These are phyloP conservation scores for Hipposideros larvatus DNA, from an alignment of 2,797 vertebrate species.

Conservation along the genomic window DNA sequence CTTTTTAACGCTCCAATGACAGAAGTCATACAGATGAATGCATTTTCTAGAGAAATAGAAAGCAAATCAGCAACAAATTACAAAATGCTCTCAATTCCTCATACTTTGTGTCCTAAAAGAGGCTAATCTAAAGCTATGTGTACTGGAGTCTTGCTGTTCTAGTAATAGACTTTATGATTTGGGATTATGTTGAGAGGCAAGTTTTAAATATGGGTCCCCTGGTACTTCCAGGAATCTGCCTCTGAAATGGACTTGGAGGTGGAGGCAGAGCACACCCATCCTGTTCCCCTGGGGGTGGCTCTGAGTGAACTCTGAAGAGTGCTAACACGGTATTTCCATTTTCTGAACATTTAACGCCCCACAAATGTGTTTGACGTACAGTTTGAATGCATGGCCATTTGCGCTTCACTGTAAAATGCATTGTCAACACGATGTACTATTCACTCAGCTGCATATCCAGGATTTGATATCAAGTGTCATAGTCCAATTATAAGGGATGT, in stretches of 20 bases:
- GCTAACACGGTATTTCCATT: rapidly evolving
- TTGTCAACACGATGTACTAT: not conserved
- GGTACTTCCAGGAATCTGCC: not conserved
- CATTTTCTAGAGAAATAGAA: not conserved
- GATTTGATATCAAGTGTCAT: slow-evolving; percentile 6
- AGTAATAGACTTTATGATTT: not conserved
- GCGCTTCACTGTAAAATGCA: not conserved
- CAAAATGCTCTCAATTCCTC: not conserved
- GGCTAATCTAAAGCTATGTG: not conserved
- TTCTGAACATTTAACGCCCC: not conserved
- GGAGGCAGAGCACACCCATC: not conserved
- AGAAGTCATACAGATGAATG: not conserved
- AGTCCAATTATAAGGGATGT: not conserved
- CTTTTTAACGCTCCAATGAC: not conserved
- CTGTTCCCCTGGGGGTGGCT: rapidly evolving
- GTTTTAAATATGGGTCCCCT: not conserved
- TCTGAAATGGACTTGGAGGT: not conserved
- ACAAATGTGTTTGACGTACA: not conserved
- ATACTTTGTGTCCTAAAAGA: not conserved
- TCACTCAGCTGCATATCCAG: not conserved
- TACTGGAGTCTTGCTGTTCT: not conserved
- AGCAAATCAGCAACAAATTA: not conserved
- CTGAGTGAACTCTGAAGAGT: not conserved
- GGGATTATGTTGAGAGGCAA: not conserved
- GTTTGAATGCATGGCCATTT: not conserved